Evolutionary conservation across 2,888 invertebrate genomes (phyloP), one percentile per base, ranked within the genome.

Genomic region (Acutogordius australiensis): DNA sequence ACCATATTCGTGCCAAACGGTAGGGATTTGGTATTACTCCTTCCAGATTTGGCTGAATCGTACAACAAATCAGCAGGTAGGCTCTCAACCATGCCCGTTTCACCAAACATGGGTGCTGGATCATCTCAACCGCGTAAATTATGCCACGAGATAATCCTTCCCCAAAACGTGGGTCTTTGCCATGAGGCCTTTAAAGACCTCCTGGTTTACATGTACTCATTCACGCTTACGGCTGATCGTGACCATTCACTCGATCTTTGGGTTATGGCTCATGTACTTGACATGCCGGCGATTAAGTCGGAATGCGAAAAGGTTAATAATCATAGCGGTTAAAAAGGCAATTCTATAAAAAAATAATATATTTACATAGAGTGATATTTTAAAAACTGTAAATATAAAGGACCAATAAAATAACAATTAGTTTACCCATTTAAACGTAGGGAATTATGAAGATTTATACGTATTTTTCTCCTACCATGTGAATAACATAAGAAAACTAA

Each of bases 301-400:
- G 51, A 51, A 51, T 51, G 51, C 51, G 51, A 51, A 23, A 51
- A 51, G n/a, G 44, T n/a, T 37, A n/a, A n/a, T n/a, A n/a, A n/a
- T n/a, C n/a, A n/a, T n/a, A n/a, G n/a, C n/a, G n/a, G n/a, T n/a
- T n/a, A n/a, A n/a, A n/a, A n/a, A n/a, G n/a, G n/a, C n/a, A n/a
- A n/a, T n/a, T n/a, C n/a, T n/a, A n/a, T n/a, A n/a, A n/a, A n/a
- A n/a, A n/a, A n/a, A n/a, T n/a, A n/a, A n/a, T n/a, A n/a, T n/a
- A n/a, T n/a, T n/a, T n/a, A n/a, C n/a, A n/a, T n/a, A n/a, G n/a
- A n/a, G n/a, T n/a, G n/a, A n/a, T n/a, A n/a, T n/a, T n/a, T n/a
- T n/a, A n/a, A n/a, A n/a, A n/a, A n/a, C n/a, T n/a, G n/a, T n/a
- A n/a, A n/a, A n/a, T n/a, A n/a, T n/a, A n/a, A n/a, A n/a, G n/a